These are phyloP conservation scores for Arothron firmamentum DNA, from an alignment of 2,113 vertebrate genomes.

Conservation along the genomic window DNA sequence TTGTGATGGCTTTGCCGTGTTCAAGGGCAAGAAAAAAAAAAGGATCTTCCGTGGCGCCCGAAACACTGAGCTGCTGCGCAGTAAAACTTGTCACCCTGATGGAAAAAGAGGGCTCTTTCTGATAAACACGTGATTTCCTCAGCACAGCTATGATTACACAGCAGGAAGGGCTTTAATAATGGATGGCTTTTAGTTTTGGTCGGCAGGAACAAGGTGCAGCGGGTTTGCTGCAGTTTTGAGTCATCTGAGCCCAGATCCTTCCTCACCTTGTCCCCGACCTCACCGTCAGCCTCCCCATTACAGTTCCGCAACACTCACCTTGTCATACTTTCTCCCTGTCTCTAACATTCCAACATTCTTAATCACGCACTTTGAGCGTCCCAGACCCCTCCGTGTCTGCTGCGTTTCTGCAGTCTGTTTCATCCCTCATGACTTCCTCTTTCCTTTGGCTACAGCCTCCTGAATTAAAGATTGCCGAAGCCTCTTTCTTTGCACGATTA, in stretches of 20 bases:
- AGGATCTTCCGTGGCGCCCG: too few species aligned
- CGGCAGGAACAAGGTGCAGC: constrained; percentile 2
- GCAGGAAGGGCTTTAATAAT: constrained; percentile 33
- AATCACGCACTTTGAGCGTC: constrained; percentile 46
- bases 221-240: constrained; percentile 25
- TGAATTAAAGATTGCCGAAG: constrained; percentile 70
- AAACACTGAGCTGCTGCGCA: too few species aligned
- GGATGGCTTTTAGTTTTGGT: constrained; percentile 15
- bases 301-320: constrained; percentile 43
- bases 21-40: too few species aligned
- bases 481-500: constrained; percentile 66
- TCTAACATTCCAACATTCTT: constrained; percentile 37
- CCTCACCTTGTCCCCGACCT: constrained; percentile 66
- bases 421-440: constrained; percentile 52
- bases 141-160: constrained; percentile 14
- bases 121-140: constrained; percentile 17
- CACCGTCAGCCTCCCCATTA: constrained; percentile 31
- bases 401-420: constrained; percentile 43
- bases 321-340: constrained; percentile 21
- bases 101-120: too few species aligned
- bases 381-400: constrained; percentile 23
- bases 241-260: constrained; percentile 44
- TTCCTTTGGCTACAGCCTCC: constrained; percentile 52
- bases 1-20: too few species aligned
- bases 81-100: too few species aligned